Base-by-base conservation (phyloP, 2,113 vertebrate species). In the Mustela nigripes region DNA sequence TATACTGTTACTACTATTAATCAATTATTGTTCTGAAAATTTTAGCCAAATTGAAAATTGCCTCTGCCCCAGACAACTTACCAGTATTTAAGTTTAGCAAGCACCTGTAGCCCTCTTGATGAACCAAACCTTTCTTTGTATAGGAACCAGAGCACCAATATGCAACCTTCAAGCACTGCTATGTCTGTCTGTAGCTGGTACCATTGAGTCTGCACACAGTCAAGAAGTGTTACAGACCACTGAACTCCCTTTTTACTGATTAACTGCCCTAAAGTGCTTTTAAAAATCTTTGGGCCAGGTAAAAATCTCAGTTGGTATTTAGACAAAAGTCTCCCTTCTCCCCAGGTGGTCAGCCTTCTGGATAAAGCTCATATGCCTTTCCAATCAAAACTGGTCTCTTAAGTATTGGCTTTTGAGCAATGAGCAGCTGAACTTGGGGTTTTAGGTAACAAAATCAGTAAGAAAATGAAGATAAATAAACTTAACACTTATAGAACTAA, bases 401-500 rank as follows among this genome's bases (percentile, higher is more conserved):
- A 14, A 76, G 12, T 76, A 76, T 45, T 45, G 12, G 14, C 73
- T 76, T 76, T 76, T 45, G 26, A 45, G 73, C 73, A 76, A 76
- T 42, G 42, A 76, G 73, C 26, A 76, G 73, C 73, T 28, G 24
- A 74, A 76, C 39, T 2, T 45, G 12, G 42, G 42, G 16, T 76
- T 76, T 76, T 76, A 28, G 42, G 73, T 76, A 48, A 76, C 24
- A 76, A 76, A 76, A 93, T 90, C 60, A 87, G 14, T 90, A 81
- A 67, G 9, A 74, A 76, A 94, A 39, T 60, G 91, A 85, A 81
- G 21, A 90, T 22, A 86, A 89, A 95, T 90, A 58, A 93, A 95
- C 11, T 56, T 73, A 82, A 79, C 14, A 93, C 8, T 58, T 69
- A 48, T 2, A 89, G 31, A 91, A 90, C 18, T 84, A 60, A 94